Evolutionary conservation across 2,888 invertebrate genomes (phyloP), one percentile per base, ranked within the genome.

Genomic region (Rhingia campestris): DNA sequence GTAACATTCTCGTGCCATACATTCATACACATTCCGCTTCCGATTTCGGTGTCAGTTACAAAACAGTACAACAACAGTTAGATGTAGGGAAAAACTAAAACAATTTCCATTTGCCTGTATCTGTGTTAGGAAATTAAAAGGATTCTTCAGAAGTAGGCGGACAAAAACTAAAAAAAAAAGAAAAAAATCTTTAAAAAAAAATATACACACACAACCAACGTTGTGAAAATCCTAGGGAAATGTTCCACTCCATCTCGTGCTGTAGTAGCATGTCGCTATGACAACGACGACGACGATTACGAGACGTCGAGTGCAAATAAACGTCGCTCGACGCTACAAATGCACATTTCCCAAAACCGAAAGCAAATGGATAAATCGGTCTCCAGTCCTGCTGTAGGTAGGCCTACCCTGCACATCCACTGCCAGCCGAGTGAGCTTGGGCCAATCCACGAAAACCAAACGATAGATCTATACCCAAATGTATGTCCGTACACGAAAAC

Each of bases 241-340:
- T 69, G 74, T 69, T 80, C 64, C 69, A 73, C 77, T 74, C 63
- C 58, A 74, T 84, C 74, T 74, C 59, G 37, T 74, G 64, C 74
- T 64, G 49, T 72, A 69, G 81, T 75, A 49, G 49, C 69, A 75
- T 69, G 49, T 70, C 51, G 63, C 64, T 58, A 41, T 32, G 49
- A 51, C 47, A 32, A 59, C 39, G 12, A 56, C 63, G 45, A 66
- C 14, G 58, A 49, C 56, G 41, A 72, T 43, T 75, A 49, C 37
- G 74, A 80, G 75, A 81, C 76, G 67, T 67, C 61, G 63, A 82
- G 81, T 77, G 77, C 72, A 82, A 77, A 82, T 77, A 77, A 82
- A 77, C 54, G 61, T 82, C 72, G 70, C 43, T 63, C 67, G 53
- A 67, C 70, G 45, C 41, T 77, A 73, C 82, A 63, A 82, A 82